Evolutionary conservation across 2,113 vertebrate species (phyloP).

Genomic region (Chaetops frenatus): DNA sequence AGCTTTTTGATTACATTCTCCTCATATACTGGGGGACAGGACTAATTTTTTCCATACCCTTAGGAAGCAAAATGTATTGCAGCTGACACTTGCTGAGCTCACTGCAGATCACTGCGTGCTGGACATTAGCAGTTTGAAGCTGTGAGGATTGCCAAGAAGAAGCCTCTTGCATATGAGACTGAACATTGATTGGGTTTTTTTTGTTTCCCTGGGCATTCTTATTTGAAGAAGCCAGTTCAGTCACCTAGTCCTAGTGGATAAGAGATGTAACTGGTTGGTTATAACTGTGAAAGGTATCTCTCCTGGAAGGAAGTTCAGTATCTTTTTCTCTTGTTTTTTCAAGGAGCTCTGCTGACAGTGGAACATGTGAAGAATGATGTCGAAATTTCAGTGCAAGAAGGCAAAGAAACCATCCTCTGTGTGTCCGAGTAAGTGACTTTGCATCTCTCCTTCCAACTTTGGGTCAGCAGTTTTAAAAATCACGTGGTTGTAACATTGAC

Average conservation of each 20-base stretch:
- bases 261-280: background rate
- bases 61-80: background rate
- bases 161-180: background rate
- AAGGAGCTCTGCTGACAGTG: constrained; percentile 85
- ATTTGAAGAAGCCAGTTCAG: background rate
- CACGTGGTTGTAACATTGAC: background rate
- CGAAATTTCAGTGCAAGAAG: constrained; percentile 84
- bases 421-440: constrained; percentile 88
- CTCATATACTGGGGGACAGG: background rate
- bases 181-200: background rate
- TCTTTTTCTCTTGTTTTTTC: constrained; percentile 15
- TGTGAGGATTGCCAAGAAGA: background rate
- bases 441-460: constrained; percentile 25
- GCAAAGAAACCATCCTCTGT: constrained; percentile 86
- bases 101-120: background rate
- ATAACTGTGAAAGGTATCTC: background rate
- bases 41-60: background rate
- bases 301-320: background rate
- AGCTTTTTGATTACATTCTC: background rate
- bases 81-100: background rate
- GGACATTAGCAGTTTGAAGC: background rate
- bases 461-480: constrained; percentile 43
- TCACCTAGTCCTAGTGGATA: background rate
- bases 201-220: background rate
- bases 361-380: constrained; percentile 87